Percentiles rank a stretch among this genome's conserved stretches.
phyloP scores from a whole-genome alignment of 2,113 vertebrate species.

The Perca schrenkii region DNA sequence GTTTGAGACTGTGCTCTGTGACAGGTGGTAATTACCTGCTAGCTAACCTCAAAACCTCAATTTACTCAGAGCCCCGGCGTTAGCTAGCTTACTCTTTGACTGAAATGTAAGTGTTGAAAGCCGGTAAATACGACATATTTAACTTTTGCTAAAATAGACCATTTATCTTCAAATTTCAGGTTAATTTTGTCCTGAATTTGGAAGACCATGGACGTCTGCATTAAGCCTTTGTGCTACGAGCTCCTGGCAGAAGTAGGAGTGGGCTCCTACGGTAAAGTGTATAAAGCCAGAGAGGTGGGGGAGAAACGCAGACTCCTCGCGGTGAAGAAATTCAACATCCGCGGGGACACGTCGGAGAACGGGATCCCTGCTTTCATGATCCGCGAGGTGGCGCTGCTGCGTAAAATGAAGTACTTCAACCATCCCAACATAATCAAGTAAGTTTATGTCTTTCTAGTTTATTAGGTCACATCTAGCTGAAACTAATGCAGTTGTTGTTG shows the following conservation, averaged over 20 bases:
- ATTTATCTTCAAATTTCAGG: background rate
- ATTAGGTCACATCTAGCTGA: background rate
- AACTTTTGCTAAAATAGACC: background rate
- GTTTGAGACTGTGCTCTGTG: background rate
- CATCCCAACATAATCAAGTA: slow-evolving; percentile 86
- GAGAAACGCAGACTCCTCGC: slow-evolving; percentile 80
- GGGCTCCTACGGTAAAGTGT: slow-evolving; percentile 83
- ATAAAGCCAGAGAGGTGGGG: slow-evolving; percentile 79
- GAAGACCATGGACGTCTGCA: slow-evolving; percentile 61
- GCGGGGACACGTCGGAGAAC: slow-evolving; percentile 15
- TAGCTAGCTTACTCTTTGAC: slow-evolving; percentile 22
- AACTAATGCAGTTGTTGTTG: background rate
- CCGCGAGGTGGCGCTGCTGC: slow-evolving; percentile 85
- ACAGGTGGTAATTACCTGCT: background rate
- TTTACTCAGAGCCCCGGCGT: background rate
- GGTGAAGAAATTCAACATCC: slow-evolving; percentile 81
- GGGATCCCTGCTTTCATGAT: slow-evolving; percentile 84
- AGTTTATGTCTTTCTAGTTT: slow-evolving; percentile 19
- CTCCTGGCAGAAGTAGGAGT: slow-evolving; percentile 79
- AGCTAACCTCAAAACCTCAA: background rate
- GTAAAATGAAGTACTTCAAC: slow-evolving; percentile 78
- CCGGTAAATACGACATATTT: background rate
- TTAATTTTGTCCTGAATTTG: background rate
- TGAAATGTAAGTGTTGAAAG: background rate
- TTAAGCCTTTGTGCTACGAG: slow-evolving; percentile 70